Conservation (phyloP, 30 jellyfish, hydroid and myxozoan species). For the Cassiopea xamachana region DNA sequence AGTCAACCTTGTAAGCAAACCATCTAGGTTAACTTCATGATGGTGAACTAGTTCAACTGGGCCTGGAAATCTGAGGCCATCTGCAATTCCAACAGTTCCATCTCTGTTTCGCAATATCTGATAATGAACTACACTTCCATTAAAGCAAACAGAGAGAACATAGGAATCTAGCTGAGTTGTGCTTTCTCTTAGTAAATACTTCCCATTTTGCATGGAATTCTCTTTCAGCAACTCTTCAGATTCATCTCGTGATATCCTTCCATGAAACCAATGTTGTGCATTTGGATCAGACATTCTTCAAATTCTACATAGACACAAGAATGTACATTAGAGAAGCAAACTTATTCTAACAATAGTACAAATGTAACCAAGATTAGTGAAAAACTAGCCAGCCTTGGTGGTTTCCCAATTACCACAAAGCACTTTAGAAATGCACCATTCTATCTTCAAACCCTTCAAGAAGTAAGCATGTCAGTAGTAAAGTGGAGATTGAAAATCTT, state of each 20-base stretch:
- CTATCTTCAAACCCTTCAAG: too few species aligned
- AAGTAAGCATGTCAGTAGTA: too few species aligned
- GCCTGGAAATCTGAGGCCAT: constrained; percentile 94
- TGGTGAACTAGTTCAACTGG: constrained; percentile 94
- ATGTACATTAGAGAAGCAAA: too few species aligned
- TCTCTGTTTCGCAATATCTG: constrained; percentile 82
- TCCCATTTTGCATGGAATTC: constrained; percentile 82
- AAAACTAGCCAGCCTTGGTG: too few species aligned
- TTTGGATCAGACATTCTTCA: constrained; percentile 89
- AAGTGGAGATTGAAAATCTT: too few species aligned
- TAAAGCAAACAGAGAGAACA: constrained; percentile 86
- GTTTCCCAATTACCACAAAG: too few species aligned
- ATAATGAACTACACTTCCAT: constrained; percentile 85
- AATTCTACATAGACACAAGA: neutral
- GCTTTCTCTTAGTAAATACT: constrained; percentile 89
- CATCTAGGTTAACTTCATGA: constrained; percentile 90
- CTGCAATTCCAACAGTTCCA: constrained; percentile 95
- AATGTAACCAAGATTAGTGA: neutral
- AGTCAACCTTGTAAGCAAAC: constrained; percentile 82
- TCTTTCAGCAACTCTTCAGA: constrained; percentile 74
- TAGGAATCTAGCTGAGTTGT: constrained; percentile 73
- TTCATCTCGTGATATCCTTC: constrained; percentile 89
- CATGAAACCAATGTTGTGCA: constrained; percentile 95
- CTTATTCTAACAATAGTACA: neutral
- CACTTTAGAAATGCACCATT: too few species aligned